Percentiles rank a stretch among this genome's conserved stretches.
Conservation (phyloP, 2,113 vertebrate genomes). For the Hiodon alosoides region DNA sequence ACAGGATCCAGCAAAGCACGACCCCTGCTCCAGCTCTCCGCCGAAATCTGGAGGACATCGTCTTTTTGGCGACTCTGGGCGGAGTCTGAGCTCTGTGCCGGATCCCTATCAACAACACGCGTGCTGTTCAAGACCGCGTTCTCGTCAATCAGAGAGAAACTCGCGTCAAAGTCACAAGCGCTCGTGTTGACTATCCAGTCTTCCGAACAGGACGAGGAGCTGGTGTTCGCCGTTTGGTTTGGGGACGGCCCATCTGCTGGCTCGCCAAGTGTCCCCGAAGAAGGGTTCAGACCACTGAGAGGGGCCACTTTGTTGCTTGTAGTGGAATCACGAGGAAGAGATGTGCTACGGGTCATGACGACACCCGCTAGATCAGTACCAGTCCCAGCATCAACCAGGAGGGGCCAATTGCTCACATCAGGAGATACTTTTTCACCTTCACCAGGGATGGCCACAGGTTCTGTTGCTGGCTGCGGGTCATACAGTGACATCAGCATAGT, state of each 20-base stretch:
- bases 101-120: background rate
- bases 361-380: background rate
- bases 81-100: constrained; percentile 3
- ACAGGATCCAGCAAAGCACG: constrained; percentile 54
- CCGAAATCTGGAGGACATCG: constrained; percentile 54
- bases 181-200: constrained; percentile 53
- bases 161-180: constrained; percentile 33
- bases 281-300: constrained; percentile 11
- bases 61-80: constrained; percentile 20
- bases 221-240: constrained; percentile 45
- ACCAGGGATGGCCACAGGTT: constrained; percentile 55
- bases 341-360: background rate
- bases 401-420: constrained; percentile 35
- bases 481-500: constrained; percentile 81
- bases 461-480: constrained; percentile 57
- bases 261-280: background rate
- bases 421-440: constrained; percentile 47
- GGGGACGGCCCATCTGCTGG: constrained; percentile 21
- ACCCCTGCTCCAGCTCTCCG: constrained; percentile 80
- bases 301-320: background rate
- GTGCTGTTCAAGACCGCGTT: constrained; percentile 26
- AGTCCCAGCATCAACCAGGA: background rate
- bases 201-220: constrained; percentile 60
- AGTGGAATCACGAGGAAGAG: background rate
- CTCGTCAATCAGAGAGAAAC: constrained; percentile 38